Percentiles rank a stretch among this genome's conserved stretches.
Evolutionary conservation across 2,113 vertebrate species (phyloP).

Genomic region (Ailurus styani): DNA sequence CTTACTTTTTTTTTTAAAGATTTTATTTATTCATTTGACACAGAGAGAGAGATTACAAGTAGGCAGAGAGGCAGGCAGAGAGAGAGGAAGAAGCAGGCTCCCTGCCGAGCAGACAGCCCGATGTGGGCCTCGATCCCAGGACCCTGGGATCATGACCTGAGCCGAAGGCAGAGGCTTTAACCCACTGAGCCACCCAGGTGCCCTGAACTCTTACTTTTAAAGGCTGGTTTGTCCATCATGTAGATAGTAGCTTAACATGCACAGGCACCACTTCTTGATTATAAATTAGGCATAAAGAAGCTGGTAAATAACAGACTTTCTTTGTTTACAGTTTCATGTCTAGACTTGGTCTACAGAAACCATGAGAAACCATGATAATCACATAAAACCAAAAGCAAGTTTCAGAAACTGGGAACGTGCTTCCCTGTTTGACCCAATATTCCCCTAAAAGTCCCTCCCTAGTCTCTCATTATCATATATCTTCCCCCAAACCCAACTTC

Average conservation of each 20-base stretch:
- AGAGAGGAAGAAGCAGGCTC: too few relatives aligned
- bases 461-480: background rate
- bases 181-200: too few relatives aligned
- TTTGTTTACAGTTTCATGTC: background rate
- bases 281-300: conserved; percentile 4
- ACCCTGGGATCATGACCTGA: too few relatives aligned
- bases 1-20: too few relatives aligned
- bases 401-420: background rate
- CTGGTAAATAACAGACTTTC: background rate
- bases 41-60: too few relatives aligned
- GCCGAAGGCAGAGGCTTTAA: too few relatives aligned
- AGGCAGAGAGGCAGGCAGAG: too few relatives aligned
- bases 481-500: background rate
- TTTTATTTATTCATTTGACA: too few relatives aligned
- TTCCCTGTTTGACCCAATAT: background rate
- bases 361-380: background rate
- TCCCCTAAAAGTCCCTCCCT: background rate
- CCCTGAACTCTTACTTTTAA: background rate
- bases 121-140: too few relatives aligned
- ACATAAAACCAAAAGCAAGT: background rate
- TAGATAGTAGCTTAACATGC: background rate
- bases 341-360: background rate
- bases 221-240: background rate
- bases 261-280: background rate
- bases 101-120: too few relatives aligned